These are phyloP conservation scores for Drosophila siamana DNA, from an alignment of 2,888 invertebrate species.

Conservation along the genomic window DNA sequence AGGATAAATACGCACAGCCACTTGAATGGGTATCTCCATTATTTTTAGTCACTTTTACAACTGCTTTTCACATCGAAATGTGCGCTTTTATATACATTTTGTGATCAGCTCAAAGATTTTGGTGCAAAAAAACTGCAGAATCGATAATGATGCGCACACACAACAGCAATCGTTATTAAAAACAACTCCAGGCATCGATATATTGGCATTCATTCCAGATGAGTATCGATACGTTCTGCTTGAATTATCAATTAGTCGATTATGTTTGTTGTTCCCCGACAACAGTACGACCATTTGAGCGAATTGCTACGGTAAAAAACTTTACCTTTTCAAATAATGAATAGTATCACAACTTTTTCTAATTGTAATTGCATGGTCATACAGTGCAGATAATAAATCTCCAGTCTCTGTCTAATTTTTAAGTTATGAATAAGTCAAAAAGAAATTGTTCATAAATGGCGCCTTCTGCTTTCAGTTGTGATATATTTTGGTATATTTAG, in stretches of 20 bases:
- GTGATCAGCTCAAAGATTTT: slow-evolving; percentile 37
- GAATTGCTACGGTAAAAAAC: too few relatives aligned
- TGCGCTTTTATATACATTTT: slow-evolving; percentile 54
- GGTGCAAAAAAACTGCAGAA: slow-evolving; percentile 66
- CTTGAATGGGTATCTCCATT: slow-evolving; percentile 91
- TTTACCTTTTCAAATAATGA: too few relatives aligned
- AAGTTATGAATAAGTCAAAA: not conserved
- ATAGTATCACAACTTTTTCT: too few relatives aligned
- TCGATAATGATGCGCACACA: slow-evolving; percentile 76
- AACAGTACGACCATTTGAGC: not conserved
- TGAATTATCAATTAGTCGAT: not conserved
- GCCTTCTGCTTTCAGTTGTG: not conserved
- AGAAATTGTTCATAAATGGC: not conserved
- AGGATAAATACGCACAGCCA: slow-evolving; percentile 89
- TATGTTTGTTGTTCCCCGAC: not conserved
- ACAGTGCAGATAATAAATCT: too few relatives aligned
- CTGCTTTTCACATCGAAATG: slow-evolving; percentile 52
- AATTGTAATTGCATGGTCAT: too few relatives aligned
- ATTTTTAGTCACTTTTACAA: slow-evolving; percentile 32
- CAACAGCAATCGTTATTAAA: slow-evolving; percentile 44
- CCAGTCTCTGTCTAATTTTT: not conserved
- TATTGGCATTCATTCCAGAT: not conserved
- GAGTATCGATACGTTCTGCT: not conserved
- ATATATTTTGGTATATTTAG: not conserved
- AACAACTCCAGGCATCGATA: slow-evolving; percentile 8